phyloP scores from a whole-genome alignment of 2,797 vertebrate genomes.

The Phoeniculus purpureus region DNA sequence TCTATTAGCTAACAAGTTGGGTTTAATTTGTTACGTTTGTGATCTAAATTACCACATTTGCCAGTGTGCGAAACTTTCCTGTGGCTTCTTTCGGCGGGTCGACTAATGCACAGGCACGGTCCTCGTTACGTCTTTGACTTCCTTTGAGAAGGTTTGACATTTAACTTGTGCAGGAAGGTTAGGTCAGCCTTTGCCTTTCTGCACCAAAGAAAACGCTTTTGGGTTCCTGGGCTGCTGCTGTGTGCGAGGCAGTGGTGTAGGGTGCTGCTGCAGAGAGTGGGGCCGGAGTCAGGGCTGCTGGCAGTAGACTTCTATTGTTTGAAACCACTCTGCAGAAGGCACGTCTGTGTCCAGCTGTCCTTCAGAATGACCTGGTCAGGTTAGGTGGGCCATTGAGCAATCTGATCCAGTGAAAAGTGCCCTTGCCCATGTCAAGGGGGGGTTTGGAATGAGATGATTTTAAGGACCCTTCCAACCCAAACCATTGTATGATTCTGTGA shows the following conservation, averaged over 20 bases:
- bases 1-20: conserved; percentile 57
- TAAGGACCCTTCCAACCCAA: not conserved
- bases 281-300: not conserved
- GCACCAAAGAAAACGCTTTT: not conserved
- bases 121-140: not conserved
- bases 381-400: not conserved
- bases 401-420: not conserved
- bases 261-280: not conserved
- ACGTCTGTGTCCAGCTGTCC: rapidly evolving
- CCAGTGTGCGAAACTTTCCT: conserved; percentile 40
- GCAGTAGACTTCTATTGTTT: not conserved
- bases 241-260: not conserved
- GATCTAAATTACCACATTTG: conserved; percentile 58
- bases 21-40: conserved; percentile 73
- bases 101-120: not conserved
- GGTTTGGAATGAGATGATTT: not conserved
- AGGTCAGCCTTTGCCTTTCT: not conserved
- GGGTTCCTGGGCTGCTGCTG: not conserved
- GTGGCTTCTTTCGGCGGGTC: not conserved
- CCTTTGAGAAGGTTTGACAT: not conserved
- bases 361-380: not conserved
- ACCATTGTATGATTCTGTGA: not conserved
- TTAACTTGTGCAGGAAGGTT: not conserved
- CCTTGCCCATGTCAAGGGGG: not conserved
- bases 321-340: not conserved